Evolutionary conservation across 2,888 invertebrate species (phyloP).

Genomic region (Nipponacmea schrenckii): DNA sequence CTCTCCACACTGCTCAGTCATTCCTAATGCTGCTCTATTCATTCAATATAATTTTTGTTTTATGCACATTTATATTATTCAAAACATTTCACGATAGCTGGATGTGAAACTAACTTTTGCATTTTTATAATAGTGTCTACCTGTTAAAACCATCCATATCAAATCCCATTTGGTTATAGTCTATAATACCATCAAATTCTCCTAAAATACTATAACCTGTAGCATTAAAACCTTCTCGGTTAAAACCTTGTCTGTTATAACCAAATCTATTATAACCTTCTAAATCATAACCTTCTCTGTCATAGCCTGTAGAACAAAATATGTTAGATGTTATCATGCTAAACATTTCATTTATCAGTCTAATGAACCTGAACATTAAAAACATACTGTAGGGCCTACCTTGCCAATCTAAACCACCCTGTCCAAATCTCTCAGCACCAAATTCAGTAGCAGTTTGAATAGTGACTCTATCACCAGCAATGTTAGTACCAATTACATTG

Average conservation of each 20-base stretch:
- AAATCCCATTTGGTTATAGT: slow-evolving; percentile 55
- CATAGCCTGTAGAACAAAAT: slow-evolving; percentile 47
- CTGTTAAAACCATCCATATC: slow-evolving; percentile 61
- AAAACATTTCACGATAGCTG: no score
- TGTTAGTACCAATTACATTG: slow-evolving; percentile 43
- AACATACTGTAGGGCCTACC: no score
- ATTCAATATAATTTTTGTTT: no score
- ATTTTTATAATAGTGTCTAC: slow-evolving; percentile 34
- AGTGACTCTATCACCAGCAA: slow-evolving; percentile 39
- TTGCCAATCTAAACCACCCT: slow-evolving; percentile 56
- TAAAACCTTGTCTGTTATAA: slow-evolving; percentile 58
- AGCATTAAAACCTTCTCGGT: slow-evolving; percentile 56
- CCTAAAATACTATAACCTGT: slow-evolving; percentile 56
- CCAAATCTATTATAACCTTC: slow-evolving; percentile 57
- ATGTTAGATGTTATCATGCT: neutral
- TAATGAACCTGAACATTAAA: neutral
- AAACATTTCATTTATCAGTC: no score
- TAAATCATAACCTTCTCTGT: slow-evolving; percentile 53
- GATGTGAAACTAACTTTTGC: no score
- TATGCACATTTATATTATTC: no score
- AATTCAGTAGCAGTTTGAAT: slow-evolving; percentile 42
- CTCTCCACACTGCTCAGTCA: no score
- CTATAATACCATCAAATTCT: slow-evolving; percentile 62
- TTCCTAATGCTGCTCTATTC: neutral
- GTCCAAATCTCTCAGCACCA: slow-evolving; percentile 43